phyloP scores from a whole-genome alignment of 2,888 invertebrate species.

The Syrphus vitripennis region DNA sequence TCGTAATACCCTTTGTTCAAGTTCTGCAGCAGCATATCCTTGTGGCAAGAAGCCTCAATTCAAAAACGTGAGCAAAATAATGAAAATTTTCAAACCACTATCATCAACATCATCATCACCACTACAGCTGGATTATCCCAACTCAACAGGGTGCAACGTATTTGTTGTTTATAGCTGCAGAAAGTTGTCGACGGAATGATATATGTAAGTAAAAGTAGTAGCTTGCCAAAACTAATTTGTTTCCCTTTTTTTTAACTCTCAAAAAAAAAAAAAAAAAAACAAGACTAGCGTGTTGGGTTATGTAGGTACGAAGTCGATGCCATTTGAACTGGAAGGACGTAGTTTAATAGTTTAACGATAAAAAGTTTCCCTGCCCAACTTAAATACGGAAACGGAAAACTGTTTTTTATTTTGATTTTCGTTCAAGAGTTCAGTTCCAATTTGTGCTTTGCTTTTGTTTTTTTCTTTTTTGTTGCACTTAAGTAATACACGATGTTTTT shows the following conservation, averaged over 20 bases:
- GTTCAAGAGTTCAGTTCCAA: background rate
- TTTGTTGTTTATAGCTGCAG: constrained; percentile 66
- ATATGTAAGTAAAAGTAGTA: constrained; percentile 63
- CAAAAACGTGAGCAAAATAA: constrained; percentile 69
- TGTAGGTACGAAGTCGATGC: background rate
- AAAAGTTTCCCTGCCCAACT: constrained; percentile 8
- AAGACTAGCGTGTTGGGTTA: constrained; percentile 17
- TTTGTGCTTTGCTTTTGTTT: constrained; percentile 1
- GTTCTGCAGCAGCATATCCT: constrained; percentile 20
- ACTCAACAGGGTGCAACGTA: constrained; percentile 65
- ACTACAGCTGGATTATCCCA: constrained; percentile 51
- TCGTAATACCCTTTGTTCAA: constrained; percentile 42
- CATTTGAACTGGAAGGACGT: constrained; percentile 16
- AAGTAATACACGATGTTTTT: background rate
- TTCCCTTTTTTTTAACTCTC: background rate
- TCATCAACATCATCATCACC: background rate
- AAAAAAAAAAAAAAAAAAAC: background rate
- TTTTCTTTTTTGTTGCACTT: background rate
- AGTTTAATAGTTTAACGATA: constrained; percentile 1
- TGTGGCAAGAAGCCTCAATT: constrained; percentile 61
- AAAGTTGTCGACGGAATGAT: constrained; percentile 70
- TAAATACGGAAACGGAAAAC: constrained; percentile 1
- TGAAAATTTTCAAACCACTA: constrained; percentile 53
- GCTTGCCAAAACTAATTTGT: constrained; percentile 49
- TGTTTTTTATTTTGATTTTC: constrained; percentile 7